Percentiles rank a stretch among this genome's conserved stretches.
phyloP scores from a whole-genome alignment of 2,888 invertebrate genomes.

The Ptilodon capucinus region DNA sequence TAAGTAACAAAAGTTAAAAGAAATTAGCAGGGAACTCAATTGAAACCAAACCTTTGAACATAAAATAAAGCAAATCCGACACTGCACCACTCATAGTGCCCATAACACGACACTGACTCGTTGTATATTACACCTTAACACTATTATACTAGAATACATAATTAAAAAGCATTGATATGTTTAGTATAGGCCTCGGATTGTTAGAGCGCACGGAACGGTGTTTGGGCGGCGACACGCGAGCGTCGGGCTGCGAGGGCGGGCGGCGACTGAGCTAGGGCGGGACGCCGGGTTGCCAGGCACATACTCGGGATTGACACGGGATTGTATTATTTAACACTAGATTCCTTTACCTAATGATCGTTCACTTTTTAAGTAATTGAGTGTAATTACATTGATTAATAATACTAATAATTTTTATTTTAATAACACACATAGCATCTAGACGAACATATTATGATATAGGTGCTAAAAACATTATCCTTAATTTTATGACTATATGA shows the following conservation, averaged over 20 bases:
- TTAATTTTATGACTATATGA: too few species aligned
- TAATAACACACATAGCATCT: too few species aligned
- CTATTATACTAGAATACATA: conserved; percentile 35
- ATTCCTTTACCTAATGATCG: too few species aligned
- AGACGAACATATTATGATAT: too few species aligned
- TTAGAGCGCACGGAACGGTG: conserved; percentile 27
- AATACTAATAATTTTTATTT: too few species aligned
- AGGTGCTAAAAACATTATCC: too few species aligned
- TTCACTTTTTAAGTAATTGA: too few species aligned
- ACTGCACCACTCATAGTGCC: conserved; percentile 7
- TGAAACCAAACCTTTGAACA: neutral
- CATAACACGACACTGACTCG: conserved; percentile 23
- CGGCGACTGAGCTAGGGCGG: conserved; percentile 64
- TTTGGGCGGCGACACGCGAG: conserved; percentile 46
- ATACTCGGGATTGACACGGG: neutral
- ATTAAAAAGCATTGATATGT: conserved; percentile 66
- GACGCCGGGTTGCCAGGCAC: conserved; percentile 23
- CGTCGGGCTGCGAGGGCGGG: conserved; percentile 60
- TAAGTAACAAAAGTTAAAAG: neutral
- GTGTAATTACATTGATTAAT: too few species aligned
- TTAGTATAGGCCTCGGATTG: conserved; percentile 58
- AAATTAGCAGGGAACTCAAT: neutral
- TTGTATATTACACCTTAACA: conserved; percentile 40
- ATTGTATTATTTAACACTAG: neutral
- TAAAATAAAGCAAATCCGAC: neutral